Evolutionary conservation across 2,888 invertebrate genomes (phyloP).

Genomic region (Napeogenes sylphis): DNA sequence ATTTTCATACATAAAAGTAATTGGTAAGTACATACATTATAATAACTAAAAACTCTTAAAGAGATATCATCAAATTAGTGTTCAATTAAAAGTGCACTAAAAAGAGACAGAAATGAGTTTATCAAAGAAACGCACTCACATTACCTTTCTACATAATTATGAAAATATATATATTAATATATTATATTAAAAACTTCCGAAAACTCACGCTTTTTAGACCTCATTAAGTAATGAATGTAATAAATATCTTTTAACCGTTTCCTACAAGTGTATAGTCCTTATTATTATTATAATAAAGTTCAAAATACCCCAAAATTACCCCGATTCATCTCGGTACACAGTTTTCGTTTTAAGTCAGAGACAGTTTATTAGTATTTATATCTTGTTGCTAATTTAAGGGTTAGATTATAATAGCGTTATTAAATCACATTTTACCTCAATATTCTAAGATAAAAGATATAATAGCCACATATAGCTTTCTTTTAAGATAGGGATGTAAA

Average conservation of each 20-base stretch:
- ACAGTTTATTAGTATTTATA: constrained; percentile 68
- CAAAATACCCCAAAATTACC: constrained; percentile 11
- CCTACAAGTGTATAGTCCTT: constrained; percentile 13
- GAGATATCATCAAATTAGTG: too few relatives aligned
- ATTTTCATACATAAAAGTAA: too few relatives aligned
- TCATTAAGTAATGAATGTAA: constrained; percentile 58
- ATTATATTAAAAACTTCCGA: constrained; percentile 29
- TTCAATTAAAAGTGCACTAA: too few relatives aligned
- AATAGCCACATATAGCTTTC: too few relatives aligned
- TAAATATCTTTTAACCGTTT: constrained; percentile 72
- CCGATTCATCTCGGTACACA: constrained; percentile 48
- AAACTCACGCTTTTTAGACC: constrained; percentile 39
- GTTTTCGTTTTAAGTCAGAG: constrained; percentile 72
- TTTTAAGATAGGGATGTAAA: too few relatives aligned
- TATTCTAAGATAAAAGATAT: neutral
- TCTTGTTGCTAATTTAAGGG: constrained; percentile 39
- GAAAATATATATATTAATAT: too few relatives aligned
- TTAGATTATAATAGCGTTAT: constrained; percentile 25
- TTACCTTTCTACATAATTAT: too few relatives aligned
- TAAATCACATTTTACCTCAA: constrained; percentile 10
- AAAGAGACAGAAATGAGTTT: too few relatives aligned
- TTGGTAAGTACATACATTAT: too few relatives aligned
- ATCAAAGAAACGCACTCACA: too few relatives aligned
- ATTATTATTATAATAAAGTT: constrained; percentile 11
- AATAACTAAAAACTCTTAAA: too few relatives aligned